phyloP scores from a whole-genome alignment of 2,797 vertebrate species.

The Momotus momota region DNA sequence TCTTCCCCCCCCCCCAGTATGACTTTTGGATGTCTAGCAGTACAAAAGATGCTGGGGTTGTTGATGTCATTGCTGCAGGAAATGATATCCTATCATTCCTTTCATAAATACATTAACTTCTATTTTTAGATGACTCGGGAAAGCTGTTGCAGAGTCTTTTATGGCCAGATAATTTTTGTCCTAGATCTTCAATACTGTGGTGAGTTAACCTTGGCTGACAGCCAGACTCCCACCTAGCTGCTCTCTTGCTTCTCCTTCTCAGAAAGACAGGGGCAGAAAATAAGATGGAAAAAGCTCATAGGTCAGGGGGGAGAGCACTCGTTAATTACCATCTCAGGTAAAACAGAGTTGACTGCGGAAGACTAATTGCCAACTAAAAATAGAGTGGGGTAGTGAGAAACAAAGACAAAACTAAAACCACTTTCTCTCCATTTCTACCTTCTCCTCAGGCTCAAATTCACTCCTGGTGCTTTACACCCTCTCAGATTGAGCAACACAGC shows the following conservation, averaged over 20 bases:
- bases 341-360: neutral
- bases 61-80: neutral
- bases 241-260: neutral
- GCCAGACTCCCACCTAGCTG: neutral
- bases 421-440: neutral
- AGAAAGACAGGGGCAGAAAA: neutral
- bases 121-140: neutral
- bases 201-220: neutral
- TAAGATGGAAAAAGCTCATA: neutral
- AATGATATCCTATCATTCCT: rapidly evolving
- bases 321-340: neutral
- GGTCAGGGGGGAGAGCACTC: neutral
- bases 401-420: neutral
- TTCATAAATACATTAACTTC: neutral
- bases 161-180: neutral
- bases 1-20: too few relatives aligned
- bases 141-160: neutral
- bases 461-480: neutral
- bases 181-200: neutral
- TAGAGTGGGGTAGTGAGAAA: neutral
- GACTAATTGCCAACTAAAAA: neutral
- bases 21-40: neutral
- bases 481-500: neutral
- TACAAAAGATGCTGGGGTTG: neutral
- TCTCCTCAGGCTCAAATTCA: neutral